These are phyloP conservation scores for Gobio gobio DNA, from an alignment of 2,113 vertebrate genomes.

Conservation along the genomic window DNA sequence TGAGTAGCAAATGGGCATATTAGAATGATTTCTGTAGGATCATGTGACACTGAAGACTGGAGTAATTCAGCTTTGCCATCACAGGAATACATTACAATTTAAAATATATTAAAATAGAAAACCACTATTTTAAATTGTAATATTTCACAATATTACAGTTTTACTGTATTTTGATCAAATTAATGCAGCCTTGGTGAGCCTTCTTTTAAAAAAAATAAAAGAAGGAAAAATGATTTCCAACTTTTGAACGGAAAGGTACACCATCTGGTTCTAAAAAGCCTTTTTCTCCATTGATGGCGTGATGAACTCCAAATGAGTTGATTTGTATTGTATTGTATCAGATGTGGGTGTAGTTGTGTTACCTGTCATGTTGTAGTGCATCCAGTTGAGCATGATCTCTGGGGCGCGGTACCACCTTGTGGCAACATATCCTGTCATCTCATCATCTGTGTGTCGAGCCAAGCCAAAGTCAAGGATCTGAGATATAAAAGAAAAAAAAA, in stretches of 20 bases:
- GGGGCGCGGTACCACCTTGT: slow-evolving; percentile 98
- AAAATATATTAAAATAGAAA: neutral
- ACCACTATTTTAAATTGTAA: too few species aligned
- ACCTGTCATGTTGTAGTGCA: slow-evolving; percentile 99
- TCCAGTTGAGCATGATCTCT: slow-evolving; percentile 99
- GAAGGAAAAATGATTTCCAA: neutral
- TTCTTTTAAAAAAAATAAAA: neutral
- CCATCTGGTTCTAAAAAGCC: neutral
- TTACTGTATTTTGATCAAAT: neutral
- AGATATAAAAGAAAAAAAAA: neutral
- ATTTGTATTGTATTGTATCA: neutral
- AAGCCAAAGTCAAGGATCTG: slow-evolving; percentile 98
- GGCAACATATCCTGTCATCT: slow-evolving; percentile 98
- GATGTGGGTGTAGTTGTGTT: neutral
- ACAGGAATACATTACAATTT: neutral
- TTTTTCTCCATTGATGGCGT: too few species aligned
- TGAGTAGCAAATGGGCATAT: neutral
- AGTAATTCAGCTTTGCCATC: neutral
- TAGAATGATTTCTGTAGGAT: neutral
- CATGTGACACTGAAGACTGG: neutral
- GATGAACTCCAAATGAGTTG: too few species aligned
- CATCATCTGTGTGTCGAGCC: slow-evolving; percentile 94
- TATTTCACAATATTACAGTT: too few species aligned
- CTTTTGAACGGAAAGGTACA: neutral
- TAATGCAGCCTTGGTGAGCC: neutral